Base-by-base conservation (phyloP, 2,888 invertebrate species). In the Polietes domitor region DNA sequence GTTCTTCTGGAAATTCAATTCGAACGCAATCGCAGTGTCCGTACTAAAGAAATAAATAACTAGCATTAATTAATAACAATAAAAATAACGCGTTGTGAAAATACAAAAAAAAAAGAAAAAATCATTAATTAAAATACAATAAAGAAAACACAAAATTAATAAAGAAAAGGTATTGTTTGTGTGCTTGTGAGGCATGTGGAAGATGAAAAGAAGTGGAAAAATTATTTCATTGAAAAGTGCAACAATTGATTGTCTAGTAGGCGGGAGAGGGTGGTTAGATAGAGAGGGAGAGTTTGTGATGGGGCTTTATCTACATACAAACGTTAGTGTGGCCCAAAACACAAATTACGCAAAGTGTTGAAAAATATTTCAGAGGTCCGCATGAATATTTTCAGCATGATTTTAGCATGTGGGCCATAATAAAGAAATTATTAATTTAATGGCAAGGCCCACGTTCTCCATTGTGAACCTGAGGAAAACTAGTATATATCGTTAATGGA, bases 41-140 rank as follows among this genome's bases (percentile, higher is more conserved):
- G 9, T 55, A 47, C 1, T 41, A 65, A 55, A 63, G 10, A n/a
- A 43, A 50, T 12, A 72, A 76, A 28, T 28, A 77, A 68, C 41
- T 68, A 68, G 10, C 41, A 41, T 68, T 68, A 68, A 68, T 68
- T 68, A 37, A 61, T 21, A 73, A 28, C 6, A 37, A 58, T 65
- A 12, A 71, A 68, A 73, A 28, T 47, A 19, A 78, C 26, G 63
- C 47, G 21, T 19, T 41, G 58, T 58, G 26, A 12, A 15, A 58
- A 65, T 15, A 43, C 68, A 68, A 4, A 21, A 43, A 76, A 71
- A 9, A 68, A 72, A 21, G 41, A 76, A 71, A 9, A 68, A 72
- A 65, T 55, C 72, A 58, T 77, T 81, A 68, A 73, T 77, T 70
- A 74, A 74, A 76, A 72, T 32, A 71, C 28, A 74, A 73, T 32